Conservation (phyloP, 23 tunicate species). For the Styela plicata region DNA sequence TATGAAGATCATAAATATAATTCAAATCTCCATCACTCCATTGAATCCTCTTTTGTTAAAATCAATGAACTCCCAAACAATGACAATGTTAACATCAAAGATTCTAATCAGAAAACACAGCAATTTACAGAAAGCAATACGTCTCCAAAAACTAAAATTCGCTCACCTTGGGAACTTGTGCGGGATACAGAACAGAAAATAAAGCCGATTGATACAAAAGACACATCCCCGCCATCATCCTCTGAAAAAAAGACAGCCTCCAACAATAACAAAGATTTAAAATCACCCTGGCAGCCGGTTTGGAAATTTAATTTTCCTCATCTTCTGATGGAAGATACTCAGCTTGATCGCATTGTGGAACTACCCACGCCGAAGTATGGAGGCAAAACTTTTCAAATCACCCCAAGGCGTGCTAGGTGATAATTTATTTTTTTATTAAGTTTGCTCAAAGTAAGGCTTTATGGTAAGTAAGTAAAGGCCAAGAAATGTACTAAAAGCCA, state of each 20-base stretch:
- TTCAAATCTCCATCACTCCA: too few species aligned
- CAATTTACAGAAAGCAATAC: too few species aligned
- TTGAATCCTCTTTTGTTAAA: too few species aligned
- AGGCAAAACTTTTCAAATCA: background rate
- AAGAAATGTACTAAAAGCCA: too few species aligned
- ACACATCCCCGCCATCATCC: background rate
- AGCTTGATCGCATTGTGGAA: background rate
- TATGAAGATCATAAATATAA: background rate
- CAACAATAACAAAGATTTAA: background rate
- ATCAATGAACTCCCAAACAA: too few species aligned
- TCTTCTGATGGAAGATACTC: slow-evolving; percentile 27
- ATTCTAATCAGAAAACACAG: too few species aligned
- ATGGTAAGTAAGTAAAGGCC: too few species aligned
- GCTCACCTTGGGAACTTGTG: background rate
- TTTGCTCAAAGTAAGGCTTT: too few species aligned
- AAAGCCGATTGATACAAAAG: background rate
- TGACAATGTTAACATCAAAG: too few species aligned
- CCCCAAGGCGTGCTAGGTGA: background rate
- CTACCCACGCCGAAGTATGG: background rate
- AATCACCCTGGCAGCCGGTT: slow-evolving; percentile 24
- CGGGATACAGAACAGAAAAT: background rate
- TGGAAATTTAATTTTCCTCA: slow-evolving; percentile 24
- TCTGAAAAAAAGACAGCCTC: background rate
- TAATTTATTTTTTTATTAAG: too few species aligned
- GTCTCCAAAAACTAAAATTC: background rate